Evolutionary conservation across 2,797 vertebrate genomes (phyloP), one percentile per base, ranked within the genome.

Genomic region (Urocyon cinereoargenteus): DNA sequence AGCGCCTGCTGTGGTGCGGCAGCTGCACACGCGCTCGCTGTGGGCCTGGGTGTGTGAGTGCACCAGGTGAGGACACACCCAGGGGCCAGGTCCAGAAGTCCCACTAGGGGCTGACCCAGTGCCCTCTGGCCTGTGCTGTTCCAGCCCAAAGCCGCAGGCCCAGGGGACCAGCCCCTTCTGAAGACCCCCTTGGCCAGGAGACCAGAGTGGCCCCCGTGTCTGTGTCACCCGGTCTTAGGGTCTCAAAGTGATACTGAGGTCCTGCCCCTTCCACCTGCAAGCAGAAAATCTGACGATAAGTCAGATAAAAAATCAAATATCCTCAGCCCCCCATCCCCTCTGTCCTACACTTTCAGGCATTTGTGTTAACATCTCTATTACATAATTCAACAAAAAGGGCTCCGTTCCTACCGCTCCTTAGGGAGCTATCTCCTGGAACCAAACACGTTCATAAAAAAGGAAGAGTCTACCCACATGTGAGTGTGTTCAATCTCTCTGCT

Each of bases 171-270:
- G 1, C 13, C 12, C 13, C 0, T 0, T 9, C 57, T 16, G 49
- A 12, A 45, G 31, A 2, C 16, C 18, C 10, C 31, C 31, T 5
- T 1, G 0, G 10, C 1, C 21, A 15, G 22, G 10, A 57, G 12
- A 14, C 5, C 6, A 21, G 0, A 2, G 5, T 0, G 2, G 24
- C 31, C 85, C 45, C 34, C 18, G 3, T 1, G 2, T 15, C 57
- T 28, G 3, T 51, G 3, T 31, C 26, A 5, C 2, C 2, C 22
- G 19, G 12, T 22, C 61, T 24, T 0, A 1, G 55, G 22, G n/a
- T 15, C 19, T 59, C 34, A 34, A 10, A 49, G 28, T 0, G 16
- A n/a, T 0, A 2, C 5, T 13, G 6, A 84, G 36, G 1, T 55
- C 6, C 53, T 1, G 15, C 0, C 8, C 61, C 64, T 16, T 45